Evolutionary conservation across 2,797 vertebrate genomes (phyloP), one percentile per base, ranked within the genome.

Genomic region (Okamejei kenojei): DNA sequence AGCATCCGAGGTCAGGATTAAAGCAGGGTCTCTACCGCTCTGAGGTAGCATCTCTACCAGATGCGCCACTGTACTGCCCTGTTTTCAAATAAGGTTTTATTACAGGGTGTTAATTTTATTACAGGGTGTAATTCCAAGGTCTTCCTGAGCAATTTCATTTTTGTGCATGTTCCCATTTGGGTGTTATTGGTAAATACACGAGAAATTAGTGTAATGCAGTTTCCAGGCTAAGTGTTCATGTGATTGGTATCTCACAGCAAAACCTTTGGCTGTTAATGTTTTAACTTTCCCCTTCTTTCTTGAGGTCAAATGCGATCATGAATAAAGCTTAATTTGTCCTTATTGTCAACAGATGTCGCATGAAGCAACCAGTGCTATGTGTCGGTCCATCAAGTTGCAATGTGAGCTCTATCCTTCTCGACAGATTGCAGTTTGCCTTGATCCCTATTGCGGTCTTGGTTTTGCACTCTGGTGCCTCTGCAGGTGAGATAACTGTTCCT

Each of bases 381-480:
- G 98, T 96, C 98, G 98, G 94, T 99, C 98, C 29, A 97, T 99
- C 90, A 99, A 99, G 95, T 97, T 99, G 68, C 98, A 99, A 95
- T 99, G 98, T 95, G 98, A 99, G 95, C 97, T 99, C 90, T 99
- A 99, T 95, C 98, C 98, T 0, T 99, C 98, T 0, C 96, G 98
- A 82, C 98, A 99, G 97, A 98, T 99, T 8, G 98, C 98, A 94
- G 98, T 99, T 96, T 99, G 98, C 94, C 97, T 99, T 63, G 98
- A 99, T 95, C 98, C 98, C 0, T 99, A 99, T 94, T 99, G 98
- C 1, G 98, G 98, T 94, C 96, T 99, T 29, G 98, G 98, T 93
- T 98, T 99, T 15, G 98, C 98, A n/a, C 98, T 99, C 6, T 99
- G 98, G 98, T 99, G 98, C 94, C 96, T 98, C 94, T 98, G 97